Evolutionary conservation across 2,888 invertebrate species (phyloP).

Genomic region (Teleogryllus oceanicus): DNA sequence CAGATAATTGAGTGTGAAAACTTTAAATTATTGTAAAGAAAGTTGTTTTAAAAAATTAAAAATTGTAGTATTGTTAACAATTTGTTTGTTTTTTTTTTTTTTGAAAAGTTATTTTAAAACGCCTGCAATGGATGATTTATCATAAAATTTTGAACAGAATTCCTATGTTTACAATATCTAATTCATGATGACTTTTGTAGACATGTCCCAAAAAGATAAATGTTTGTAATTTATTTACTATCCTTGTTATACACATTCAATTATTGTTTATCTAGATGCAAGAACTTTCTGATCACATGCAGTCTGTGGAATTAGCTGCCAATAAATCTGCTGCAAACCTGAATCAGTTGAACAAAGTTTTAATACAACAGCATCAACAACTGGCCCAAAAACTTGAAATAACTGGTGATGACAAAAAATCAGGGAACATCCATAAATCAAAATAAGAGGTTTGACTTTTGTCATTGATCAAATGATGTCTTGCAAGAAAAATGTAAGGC

Average conservation of each 20-base stretch:
- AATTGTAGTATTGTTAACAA: no score
- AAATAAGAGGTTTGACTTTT: not conserved
- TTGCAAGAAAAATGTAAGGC: not conserved
- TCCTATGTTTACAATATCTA: no score
- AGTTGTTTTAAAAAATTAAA: no score
- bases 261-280: slow-evolving; percentile 44
- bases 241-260: not conserved
- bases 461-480: no score
- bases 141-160: no score
- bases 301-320: slow-evolving; percentile 46
- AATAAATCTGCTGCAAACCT: slow-evolving; percentile 46
- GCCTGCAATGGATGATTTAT: no score
- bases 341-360: slow-evolving; percentile 45
- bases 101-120: no score
- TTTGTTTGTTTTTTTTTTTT: no score
- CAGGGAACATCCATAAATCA: not conserved
- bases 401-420: not conserved
- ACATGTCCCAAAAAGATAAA: not conserved
- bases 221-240: not conserved
- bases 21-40: no score
- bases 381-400: not conserved
- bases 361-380: slow-evolving; percentile 40
- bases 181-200: not conserved
- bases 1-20: no score
- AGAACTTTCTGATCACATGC: slow-evolving; percentile 48